Evolutionary conservation across 2,888 invertebrate genomes (phyloP).

Genomic region (Cryptus armator): DNA sequence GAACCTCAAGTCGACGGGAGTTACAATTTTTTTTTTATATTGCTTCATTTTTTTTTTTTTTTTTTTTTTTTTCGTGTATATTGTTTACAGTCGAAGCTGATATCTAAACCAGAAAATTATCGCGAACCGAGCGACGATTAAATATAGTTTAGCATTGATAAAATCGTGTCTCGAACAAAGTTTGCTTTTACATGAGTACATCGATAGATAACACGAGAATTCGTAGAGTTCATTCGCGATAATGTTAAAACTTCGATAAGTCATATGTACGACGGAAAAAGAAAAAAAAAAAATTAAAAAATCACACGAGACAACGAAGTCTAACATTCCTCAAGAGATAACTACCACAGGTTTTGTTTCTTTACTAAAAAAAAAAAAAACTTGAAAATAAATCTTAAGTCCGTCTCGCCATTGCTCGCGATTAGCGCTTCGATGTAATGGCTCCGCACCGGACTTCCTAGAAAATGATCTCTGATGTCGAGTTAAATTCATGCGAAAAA

Average conservation of each 20-base stretch:
- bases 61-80: not conserved
- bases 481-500: not conserved
- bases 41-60: not conserved
- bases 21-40: not conserved
- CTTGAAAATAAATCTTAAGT: not conserved
- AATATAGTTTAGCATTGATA: not conserved
- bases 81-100: not conserved
- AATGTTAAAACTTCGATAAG: not conserved
- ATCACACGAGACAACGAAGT: not conserved
- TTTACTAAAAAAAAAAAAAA: conserved; percentile 5
- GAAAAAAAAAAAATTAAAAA: not conserved
- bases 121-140: conserved; percentile 4
- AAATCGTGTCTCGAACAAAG: not conserved
- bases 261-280: too few relatives aligned
- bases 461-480: conserved; percentile 11
- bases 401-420: not conserved
- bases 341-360: not conserved
- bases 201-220: not conserved
- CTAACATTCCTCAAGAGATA: not conserved
- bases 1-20: conserved; percentile 5
- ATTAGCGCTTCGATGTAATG: not conserved
- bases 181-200: not conserved
- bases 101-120: not conserved
- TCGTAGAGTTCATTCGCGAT: not conserved
- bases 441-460: not conserved